These are phyloP conservation scores for Willowsia nigromaculata DNA, from an alignment of 2,888 invertebrate species.

Conservation along the genomic window DNA sequence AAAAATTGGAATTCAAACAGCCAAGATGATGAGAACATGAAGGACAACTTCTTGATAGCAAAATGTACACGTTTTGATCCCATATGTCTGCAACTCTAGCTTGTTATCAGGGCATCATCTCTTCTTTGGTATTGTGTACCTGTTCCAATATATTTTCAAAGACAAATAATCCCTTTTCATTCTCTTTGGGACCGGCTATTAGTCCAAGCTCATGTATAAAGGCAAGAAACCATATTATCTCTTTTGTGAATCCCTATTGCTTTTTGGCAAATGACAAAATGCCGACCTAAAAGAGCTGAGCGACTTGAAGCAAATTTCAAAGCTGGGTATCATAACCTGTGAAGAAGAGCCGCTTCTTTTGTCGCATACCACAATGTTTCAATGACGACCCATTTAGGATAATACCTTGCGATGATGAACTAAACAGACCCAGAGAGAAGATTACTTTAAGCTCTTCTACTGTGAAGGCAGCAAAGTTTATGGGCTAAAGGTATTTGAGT, in stretches of 20 bases:
- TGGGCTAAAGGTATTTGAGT: too few relatives aligned
- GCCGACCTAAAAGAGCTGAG: neutral
- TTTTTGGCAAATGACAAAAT: constrained; percentile 31
- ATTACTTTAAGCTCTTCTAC: constrained; percentile 1
- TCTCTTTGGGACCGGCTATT: neutral
- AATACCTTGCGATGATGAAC: constrained; percentile 42
- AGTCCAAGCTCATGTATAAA: too few relatives aligned
- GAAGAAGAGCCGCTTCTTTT: constrained; percentile 36
- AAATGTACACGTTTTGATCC: too few relatives aligned
- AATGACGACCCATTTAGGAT: constrained; percentile 55
- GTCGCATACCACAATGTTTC: constrained; percentile 10
- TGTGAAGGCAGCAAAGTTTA: too few relatives aligned
- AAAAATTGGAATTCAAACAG: too few relatives aligned
- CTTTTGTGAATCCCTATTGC: neutral
- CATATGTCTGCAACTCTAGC: neutral
- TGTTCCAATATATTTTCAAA: neutral
- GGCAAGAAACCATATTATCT: neutral
- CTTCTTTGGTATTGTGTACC: neutral
- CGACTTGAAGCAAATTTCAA: neutral
- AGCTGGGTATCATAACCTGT: constrained; percentile 46
- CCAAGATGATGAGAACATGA: too few relatives aligned
- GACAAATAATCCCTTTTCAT: neutral
- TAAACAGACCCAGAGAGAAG: constrained; percentile 1
- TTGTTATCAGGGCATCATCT: neutral
- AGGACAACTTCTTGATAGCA: too few relatives aligned